Percentiles rank a stretch among this genome's conserved stretches.
phyloP scores from a whole-genome alignment of 2,888 invertebrate genomes.

The Drosophila buzzatii region DNA sequence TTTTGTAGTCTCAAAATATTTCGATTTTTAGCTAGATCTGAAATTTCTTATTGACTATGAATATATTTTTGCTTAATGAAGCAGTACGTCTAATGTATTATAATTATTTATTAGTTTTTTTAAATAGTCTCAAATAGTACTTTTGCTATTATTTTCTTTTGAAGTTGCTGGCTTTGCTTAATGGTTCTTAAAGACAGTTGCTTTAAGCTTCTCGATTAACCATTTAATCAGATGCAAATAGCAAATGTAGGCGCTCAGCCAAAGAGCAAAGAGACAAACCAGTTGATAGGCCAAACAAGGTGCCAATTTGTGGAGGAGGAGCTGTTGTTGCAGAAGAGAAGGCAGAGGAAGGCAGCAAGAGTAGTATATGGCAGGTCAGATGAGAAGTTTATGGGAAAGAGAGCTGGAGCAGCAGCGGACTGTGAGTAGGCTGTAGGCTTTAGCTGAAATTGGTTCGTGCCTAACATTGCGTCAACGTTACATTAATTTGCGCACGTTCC shows the following conservation, averaged over 20 bases:
- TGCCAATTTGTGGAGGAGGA: slow-evolving; percentile 60
- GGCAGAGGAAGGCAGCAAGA: background rate
- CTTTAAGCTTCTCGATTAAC: slow-evolving; percentile 1
- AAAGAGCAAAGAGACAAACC: slow-evolving; percentile 54
- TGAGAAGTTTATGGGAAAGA: background rate
- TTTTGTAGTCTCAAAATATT: no score
- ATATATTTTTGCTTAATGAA: no score
- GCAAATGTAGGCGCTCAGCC: background rate
- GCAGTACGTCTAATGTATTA: no score
- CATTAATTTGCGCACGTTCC: slow-evolving; percentile 77
- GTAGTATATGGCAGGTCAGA: background rate
- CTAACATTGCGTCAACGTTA: slow-evolving; percentile 62
- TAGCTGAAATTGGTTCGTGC: slow-evolving; percentile 51
- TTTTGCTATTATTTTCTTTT: background rate
- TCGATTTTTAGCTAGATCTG: no score
- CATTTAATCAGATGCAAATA: slow-evolving; percentile 14
- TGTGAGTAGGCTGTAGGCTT: background rate
- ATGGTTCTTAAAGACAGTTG: background rate
- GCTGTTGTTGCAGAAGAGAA: background rate
- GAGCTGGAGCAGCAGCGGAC: no score
- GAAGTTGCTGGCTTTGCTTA: background rate
- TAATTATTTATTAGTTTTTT: no score
- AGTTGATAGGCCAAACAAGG: slow-evolving; percentile 64
- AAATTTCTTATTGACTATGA: no score
- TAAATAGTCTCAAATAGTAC: no score